These are phyloP conservation scores for Montipora capricornis DNA, from an alignment of 64 coral and sea anemone species.

Conservation along the genomic window DNA sequence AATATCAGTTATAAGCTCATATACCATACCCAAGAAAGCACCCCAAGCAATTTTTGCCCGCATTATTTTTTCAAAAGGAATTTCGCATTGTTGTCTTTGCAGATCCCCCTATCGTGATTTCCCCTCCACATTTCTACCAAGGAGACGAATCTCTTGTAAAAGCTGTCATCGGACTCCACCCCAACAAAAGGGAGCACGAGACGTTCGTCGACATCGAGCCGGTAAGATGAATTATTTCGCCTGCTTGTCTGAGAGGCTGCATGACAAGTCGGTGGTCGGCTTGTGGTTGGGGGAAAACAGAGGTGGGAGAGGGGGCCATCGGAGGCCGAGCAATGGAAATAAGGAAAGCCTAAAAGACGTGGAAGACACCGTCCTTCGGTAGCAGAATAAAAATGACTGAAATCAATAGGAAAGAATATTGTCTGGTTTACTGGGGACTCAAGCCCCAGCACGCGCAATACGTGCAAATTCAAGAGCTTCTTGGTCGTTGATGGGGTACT, in stretches of 20 bases:
- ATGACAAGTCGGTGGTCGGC: background rate
- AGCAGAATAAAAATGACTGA: too few relatives aligned
- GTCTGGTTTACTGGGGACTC: too few relatives aligned
- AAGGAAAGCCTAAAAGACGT: too few relatives aligned
- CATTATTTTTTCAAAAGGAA: background rate
- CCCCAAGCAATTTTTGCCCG: too few relatives aligned
- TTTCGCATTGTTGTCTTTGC: background rate
- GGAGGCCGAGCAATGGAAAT: background rate
- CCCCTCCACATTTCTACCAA: constrained; percentile 88
- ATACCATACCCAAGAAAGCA: too few relatives aligned
- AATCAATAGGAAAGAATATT: background rate
- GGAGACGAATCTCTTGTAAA: constrained; percentile 61
- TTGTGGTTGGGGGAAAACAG: too few relatives aligned
- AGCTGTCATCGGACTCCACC: constrained; percentile 71
- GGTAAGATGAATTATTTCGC: constrained; percentile 34
- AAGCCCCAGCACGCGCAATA: too few relatives aligned
- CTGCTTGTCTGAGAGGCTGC: background rate
- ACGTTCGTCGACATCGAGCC: constrained; percentile 79
- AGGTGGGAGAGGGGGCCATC: background rate
- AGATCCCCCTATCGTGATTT: constrained; percentile 84
- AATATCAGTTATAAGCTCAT: too few relatives aligned
- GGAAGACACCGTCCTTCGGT: too few relatives aligned
- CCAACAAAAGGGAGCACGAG: constrained; percentile 49
- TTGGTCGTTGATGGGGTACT: too few relatives aligned
- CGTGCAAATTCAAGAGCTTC: too few relatives aligned